Base-by-base conservation (phyloP, 2,113 vertebrate genomes). In the Lepus americanus region DNA sequence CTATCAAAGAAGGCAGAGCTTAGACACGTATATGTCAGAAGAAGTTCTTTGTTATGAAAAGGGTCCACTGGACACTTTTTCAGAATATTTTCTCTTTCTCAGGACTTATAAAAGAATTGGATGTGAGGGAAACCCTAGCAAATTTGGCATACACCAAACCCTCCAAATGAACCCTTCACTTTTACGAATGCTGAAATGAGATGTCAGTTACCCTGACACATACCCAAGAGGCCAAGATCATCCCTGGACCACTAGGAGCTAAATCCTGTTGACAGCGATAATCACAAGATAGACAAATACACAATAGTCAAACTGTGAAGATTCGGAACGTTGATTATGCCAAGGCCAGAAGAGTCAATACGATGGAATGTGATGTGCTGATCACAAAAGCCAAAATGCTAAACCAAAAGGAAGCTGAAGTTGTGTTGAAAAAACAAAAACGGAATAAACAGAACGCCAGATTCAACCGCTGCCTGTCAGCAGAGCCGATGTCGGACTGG, bases 301-400 rank as follows among this genome's bases (percentile, higher is more conserved):
- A 77, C 22, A 70, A 76, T 16, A 95, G 59, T 85, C 70, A 81
- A 89, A 93, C 69, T 69, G 63, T 59, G 88, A 86, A 87, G 29
- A 74, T 92, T 82, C 78, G 49, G 49, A 76, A 27, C 77, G 49
- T 70, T 94, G 88, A 87, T 79, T 88, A 94, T 76, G 61, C 59
- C 78, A 90, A 89, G 51, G 23, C 72, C 77, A 88, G 61, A 78
- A 79, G 44, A 85, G 51, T 82, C 85, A 94, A 70, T 59, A 76
- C 92, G 66, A 88, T 31, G 44, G 70, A 93, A 85, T 85, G 27
- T 53, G 5, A 73, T 53, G 2, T 66, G 64, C 49, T 84, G n/a
- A 94, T 77, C 74, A 89, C 29, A 92, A 89, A 64, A 85, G 83
- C 77, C 92, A 93, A 92, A 90, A 85, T 36, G 23, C 84, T 91